A percentile compares a stretch with the other conserved stretches of the same genome.
Evolutionary conservation across 2,113 vertebrate genomes (phyloP).

Genomic region (Ceyx melanurus): DNA sequence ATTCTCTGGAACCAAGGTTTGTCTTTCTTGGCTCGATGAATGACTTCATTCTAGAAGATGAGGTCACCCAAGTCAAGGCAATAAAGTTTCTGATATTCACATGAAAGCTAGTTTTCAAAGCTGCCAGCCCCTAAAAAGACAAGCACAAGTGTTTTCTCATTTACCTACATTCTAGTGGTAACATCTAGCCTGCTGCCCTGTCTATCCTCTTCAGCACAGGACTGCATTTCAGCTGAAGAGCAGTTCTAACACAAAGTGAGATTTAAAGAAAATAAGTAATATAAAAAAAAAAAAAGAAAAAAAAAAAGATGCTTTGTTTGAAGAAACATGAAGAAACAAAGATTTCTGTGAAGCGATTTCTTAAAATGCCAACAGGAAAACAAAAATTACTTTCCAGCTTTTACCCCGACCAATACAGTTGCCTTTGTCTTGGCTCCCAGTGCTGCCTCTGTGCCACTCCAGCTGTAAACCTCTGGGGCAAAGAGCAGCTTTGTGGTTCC

Average conservation of each 20-base stretch:
- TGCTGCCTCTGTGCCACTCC: background rate
- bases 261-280: background rate
- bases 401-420: background rate
- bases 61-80: conserved; percentile 88
- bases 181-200: background rate
- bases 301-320: background rate
- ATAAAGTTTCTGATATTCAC: conserved; percentile 88
- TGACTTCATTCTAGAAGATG: conserved; percentile 92
- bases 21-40: conserved; percentile 86
- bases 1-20: conserved; percentile 90
- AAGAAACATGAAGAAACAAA: conserved; percentile 16
- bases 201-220: background rate
- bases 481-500: background rate
- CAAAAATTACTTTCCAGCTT: background rate
- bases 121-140: conserved; percentile 67
- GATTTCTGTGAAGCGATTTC: conserved; percentile 20
- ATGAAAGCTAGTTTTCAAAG: conserved; percentile 80
- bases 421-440: background rate
- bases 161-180: conserved; percentile 46
- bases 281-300: background rate
- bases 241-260: background rate
- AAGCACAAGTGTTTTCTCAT: conserved; percentile 68
- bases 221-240: background rate
- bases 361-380: conserved; percentile 34
- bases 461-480: background rate